A percentile compares a stretch with the other conserved stretches of the same genome.
phyloP scores from a whole-genome alignment of 2,113 vertebrate species.

The Eubucco bourcierii region DNA sequence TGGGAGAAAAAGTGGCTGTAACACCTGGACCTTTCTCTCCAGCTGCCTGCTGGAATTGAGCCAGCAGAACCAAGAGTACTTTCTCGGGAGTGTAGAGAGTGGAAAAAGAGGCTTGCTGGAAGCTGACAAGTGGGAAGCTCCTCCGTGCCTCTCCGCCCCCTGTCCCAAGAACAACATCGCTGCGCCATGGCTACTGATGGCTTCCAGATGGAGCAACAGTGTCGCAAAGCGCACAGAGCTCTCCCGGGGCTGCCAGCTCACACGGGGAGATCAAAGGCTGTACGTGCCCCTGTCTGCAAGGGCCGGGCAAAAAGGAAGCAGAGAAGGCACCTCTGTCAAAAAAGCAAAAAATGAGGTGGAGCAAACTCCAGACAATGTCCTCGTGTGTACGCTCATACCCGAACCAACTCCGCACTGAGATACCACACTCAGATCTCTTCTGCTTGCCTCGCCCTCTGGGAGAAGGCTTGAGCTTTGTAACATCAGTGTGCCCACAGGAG shows the following conservation, averaged over 20 bases:
- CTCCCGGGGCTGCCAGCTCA: neutral
- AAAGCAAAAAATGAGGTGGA: neutral
- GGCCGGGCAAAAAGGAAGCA: neutral
- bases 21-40: neutral
- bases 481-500: rapidly evolving
- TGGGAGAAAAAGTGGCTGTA: neutral
- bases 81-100: neutral
- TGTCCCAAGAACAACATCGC: slow-evolving; percentile 15
- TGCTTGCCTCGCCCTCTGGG: neutral
- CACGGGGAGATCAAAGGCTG: neutral
- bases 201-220: slow-evolving; percentile 45
- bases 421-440: neutral
- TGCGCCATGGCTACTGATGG: neutral
- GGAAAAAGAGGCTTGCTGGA: neutral
- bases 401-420: neutral
- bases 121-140: neutral
- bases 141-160: neutral
- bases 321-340: neutral
- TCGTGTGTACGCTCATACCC: rapidly evolving
- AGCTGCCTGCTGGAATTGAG: neutral
- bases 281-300: neutral
- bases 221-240: neutral
- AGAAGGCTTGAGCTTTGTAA: neutral
- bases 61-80: neutral
- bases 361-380: rapidly evolving